phyloP scores from a whole-genome alignment of 1,140 invertebrate genomes.

The Sminthurinus signatus region DNA sequence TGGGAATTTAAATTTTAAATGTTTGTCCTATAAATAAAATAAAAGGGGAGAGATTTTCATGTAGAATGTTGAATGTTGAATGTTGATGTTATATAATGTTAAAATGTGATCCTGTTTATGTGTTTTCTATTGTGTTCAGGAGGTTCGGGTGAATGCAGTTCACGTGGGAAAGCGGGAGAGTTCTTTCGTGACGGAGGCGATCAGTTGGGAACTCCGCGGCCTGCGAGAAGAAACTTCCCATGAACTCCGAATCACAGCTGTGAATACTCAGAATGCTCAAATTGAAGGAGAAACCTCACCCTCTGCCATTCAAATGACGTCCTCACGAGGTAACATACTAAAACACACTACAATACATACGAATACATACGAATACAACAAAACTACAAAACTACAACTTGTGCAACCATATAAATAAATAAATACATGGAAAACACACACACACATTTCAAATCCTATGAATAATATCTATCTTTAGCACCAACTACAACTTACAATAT shows the following conservation, averaged over 20 bases:
- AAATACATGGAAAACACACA: too few relatives aligned
- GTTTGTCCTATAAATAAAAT: background rate
- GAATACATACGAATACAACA: too few relatives aligned
- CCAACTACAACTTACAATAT: too few relatives aligned
- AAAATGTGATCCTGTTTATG: slow-evolving; percentile 1
- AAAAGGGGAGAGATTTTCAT: background rate
- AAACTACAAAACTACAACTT: too few relatives aligned
- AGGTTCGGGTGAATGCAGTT: slow-evolving; percentile 8
- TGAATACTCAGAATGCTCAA: slow-evolving; percentile 10
- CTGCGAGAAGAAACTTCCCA: slow-evolving; percentile 3
- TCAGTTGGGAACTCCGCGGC: slow-evolving; percentile 12
- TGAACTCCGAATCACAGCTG: slow-evolving; percentile 12
- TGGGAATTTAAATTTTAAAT: background rate
- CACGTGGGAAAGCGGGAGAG: slow-evolving; percentile 12
- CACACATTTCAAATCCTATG: too few relatives aligned
- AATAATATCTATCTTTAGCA: too few relatives aligned
- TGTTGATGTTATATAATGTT: too few relatives aligned
- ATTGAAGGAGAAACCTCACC: slow-evolving; percentile 4
- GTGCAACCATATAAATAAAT: too few relatives aligned
- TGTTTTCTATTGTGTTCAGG: background rate
- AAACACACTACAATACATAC: too few relatives aligned
- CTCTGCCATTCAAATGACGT: slow-evolving; percentile 4
- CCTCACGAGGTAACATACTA: slow-evolving; percentile 6
- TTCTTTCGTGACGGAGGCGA: background rate
- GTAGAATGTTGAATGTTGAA: too few relatives aligned